Evolutionary conservation across 2,113 vertebrate species (phyloP).

Genomic region (Microcebus tavaratra): DNA sequence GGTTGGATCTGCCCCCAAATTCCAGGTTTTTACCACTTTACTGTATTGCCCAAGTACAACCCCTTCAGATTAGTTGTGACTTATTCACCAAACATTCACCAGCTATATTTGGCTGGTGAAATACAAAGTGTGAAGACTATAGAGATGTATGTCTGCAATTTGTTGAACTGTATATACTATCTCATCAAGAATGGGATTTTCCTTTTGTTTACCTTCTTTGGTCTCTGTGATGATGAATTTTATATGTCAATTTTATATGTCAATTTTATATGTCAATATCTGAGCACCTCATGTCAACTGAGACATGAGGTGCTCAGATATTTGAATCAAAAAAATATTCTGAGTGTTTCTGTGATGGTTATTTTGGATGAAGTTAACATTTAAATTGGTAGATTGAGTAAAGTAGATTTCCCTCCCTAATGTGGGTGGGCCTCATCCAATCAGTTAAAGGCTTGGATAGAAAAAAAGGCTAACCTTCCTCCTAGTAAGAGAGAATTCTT

Average conservation of each 20-base stretch:
- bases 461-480: not conserved
- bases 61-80: not conserved
- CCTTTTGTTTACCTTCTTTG: not conserved
- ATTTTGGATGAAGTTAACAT: not conserved
- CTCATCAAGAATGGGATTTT: not conserved
- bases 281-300: too few relatives aligned
- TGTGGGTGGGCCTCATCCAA: not conserved
- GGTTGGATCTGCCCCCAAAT: not conserved
- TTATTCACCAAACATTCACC: not conserved
- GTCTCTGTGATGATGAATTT: not conserved
- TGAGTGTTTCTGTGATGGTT: not conserved
- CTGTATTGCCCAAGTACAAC: not conserved
- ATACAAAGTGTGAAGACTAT: not conserved
- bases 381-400: not conserved
- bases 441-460: not conserved
- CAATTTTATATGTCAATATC: too few relatives aligned
- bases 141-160: not conserved
- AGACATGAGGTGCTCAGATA: not conserved
- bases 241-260: not conserved
- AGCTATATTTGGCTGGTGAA: not conserved
- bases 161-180: not conserved
- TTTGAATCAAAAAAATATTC: not conserved
- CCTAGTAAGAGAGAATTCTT: not conserved
- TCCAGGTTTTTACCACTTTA: not conserved
- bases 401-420: not conserved